phyloP scores from a whole-genome alignment of 2,797 vertebrate species.

The Gadopsis marmoratus region DNA sequence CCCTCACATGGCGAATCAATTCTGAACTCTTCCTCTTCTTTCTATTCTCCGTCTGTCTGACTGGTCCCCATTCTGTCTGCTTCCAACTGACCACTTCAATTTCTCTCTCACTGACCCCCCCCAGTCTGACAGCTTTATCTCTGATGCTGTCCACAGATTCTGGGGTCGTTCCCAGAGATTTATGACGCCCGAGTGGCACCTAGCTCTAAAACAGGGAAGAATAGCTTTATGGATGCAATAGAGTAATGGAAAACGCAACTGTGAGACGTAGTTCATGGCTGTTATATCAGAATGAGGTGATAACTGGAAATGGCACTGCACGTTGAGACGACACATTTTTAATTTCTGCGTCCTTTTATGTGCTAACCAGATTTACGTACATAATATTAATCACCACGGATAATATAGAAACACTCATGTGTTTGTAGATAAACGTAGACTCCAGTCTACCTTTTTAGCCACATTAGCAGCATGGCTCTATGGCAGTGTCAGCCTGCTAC shows the following conservation, averaged over 20 bases:
- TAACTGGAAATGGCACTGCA: slow-evolving; percentile 9
- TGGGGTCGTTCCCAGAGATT: slow-evolving; percentile 35
- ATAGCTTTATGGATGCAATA: slow-evolving; percentile 24
- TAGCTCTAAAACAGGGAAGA: slow-evolving; percentile 28
- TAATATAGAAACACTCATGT: not conserved
- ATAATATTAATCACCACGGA: slow-evolving; percentile 2
- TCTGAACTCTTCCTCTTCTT: slow-evolving; percentile 22
- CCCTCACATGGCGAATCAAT: slow-evolving; percentile 52
- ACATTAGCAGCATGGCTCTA: not conserved
- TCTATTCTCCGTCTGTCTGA: slow-evolving; percentile 6
- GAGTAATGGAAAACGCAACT: slow-evolving; percentile 25
- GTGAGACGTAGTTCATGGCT: slow-evolving; percentile 6
- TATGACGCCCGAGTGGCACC: slow-evolving; percentile 41
- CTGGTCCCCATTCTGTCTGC: slow-evolving; percentile 17
- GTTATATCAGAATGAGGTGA: slow-evolving; percentile 36
- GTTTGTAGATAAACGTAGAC: not conserved
- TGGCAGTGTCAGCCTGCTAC: not conserved
- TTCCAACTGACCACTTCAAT: slow-evolving; percentile 26
- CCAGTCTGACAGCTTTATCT: slow-evolving; percentile 50
- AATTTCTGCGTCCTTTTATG: slow-evolving; percentile 11
- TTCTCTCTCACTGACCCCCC: too few species aligned
- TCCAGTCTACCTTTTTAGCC: not conserved
- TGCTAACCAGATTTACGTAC: slow-evolving; percentile 3
- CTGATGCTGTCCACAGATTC: slow-evolving; percentile 35
- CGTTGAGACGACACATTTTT: not conserved